phyloP scores from a whole-genome alignment of 2,113 vertebrate genomes.

The Scatophagus argus region DNA sequence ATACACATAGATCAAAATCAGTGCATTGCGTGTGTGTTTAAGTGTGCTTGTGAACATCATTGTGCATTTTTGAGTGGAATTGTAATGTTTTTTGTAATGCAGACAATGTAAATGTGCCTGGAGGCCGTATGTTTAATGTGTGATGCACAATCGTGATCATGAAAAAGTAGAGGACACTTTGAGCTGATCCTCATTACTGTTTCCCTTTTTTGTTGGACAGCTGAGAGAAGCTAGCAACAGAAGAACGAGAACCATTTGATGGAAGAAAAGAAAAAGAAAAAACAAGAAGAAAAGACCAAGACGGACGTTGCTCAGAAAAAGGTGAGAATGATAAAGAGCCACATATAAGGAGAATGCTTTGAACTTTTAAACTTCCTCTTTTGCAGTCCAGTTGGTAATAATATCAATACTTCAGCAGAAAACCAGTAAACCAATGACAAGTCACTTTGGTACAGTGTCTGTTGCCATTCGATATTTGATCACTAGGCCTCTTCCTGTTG shows the following conservation, averaged over 20 bases:
- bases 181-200: not conserved
- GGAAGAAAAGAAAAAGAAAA: slow-evolving; percentile 99
- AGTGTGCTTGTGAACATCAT: not conserved
- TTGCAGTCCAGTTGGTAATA: too few relatives aligned
- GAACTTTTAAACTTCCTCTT: too few relatives aligned
- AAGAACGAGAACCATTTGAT: slow-evolving; percentile 98
- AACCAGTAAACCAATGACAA: not conserved
- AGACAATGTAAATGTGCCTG: not conserved
- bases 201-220: slow-evolving; percentile 61
- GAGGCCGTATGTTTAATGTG: not conserved
- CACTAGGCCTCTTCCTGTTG: not conserved
- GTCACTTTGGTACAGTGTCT: too few relatives aligned
- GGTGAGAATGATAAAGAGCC: slow-evolving; percentile 76
- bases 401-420: too few relatives aligned
- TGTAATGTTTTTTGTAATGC: not conserved
- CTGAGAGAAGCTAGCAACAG: slow-evolving; percentile 92
- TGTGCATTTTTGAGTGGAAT: not conserved
- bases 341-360: too few relatives aligned
- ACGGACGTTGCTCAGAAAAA: slow-evolving; percentile 97
- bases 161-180: not conserved
- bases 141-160: not conserved
- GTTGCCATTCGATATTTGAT: too few relatives aligned
- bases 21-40: not conserved
- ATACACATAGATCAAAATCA: slow-evolving; percentile 35
- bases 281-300: slow-evolving; percentile 98